These are phyloP conservation scores for Dolomedes plantarius DNA, from an alignment of 2,888 invertebrate genomes.

Conservation along the genomic window DNA sequence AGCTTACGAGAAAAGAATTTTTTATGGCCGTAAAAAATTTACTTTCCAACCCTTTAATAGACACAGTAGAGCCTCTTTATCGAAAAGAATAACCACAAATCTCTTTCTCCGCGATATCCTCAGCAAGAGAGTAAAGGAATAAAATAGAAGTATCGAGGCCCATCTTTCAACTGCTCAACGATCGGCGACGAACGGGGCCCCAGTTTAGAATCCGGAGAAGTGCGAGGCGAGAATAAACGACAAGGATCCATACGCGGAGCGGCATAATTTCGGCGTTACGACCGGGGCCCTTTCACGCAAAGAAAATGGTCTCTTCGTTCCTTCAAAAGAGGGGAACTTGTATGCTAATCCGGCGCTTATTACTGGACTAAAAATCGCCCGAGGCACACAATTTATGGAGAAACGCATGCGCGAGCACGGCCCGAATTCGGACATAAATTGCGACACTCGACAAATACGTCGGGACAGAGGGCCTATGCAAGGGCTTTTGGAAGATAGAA, in stretches of 20 bases:
- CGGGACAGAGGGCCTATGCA: not conserved
- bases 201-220: not conserved
- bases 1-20: no score
- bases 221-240: not conserved
- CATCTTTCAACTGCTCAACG: not conserved
- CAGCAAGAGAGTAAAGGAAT: no score
- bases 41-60: no score
- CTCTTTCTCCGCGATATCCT: no score
- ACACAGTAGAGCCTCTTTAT: no score
- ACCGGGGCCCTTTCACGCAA: not conserved
- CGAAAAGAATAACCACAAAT: no score
- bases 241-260: not conserved
- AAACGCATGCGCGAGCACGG: not conserved
- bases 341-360: conserved; percentile 9
- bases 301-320: conserved; percentile 5
- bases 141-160: no score
- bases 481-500: not conserved
- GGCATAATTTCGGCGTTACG: not conserved
- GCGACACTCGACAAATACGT: not conserved
- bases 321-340: not conserved
- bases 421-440: conserved; percentile 4
- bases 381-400: not conserved
- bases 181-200: not conserved
- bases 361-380: conserved; percentile 2
- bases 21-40: no score